Evolutionary conservation across 2,888 invertebrate genomes (phyloP).

Genomic region (Meandrusa payeni): DNA sequence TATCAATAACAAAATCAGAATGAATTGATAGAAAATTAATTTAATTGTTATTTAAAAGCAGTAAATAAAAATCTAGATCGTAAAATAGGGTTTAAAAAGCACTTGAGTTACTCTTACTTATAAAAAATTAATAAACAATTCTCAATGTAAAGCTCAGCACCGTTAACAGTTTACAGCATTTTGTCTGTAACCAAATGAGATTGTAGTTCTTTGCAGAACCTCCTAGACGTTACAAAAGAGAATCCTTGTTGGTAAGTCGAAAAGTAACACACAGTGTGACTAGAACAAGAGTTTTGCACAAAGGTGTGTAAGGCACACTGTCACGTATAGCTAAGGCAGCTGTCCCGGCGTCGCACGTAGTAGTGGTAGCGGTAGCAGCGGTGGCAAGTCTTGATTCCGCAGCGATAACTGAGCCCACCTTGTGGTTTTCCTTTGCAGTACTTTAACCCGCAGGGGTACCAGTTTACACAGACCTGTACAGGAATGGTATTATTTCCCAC

Average conservation of each 20-base stretch:
- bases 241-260: slow-evolving; percentile 29
- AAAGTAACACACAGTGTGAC: slow-evolving; percentile 33
- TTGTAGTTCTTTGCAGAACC: no score
- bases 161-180: no score
- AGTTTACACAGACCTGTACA: slow-evolving; percentile 87
- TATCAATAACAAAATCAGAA: no score
- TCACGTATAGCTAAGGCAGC: slow-evolving; percentile 61
- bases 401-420: slow-evolving; percentile 87
- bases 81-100: no score
- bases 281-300: slow-evolving; percentile 35
- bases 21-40: no score
- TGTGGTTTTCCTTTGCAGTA: slow-evolving; percentile 93
- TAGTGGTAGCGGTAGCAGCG: slow-evolving; percentile 94
- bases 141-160: no score
- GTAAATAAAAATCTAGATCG: no score
- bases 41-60: no score
- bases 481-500: not conserved
- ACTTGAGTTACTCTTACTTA: no score
- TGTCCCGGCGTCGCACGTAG: slow-evolving; percentile 90
- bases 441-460: slow-evolving; percentile 97
- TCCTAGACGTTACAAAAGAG: slow-evolving; percentile 13
- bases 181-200: no score
- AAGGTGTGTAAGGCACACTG: slow-evolving; percentile 39
- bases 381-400: slow-evolving; percentile 97
- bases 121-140: no score